Evolutionary conservation across 1,140 invertebrate genomes (phyloP).

Genomic region (Adelges cooleyi): DNA sequence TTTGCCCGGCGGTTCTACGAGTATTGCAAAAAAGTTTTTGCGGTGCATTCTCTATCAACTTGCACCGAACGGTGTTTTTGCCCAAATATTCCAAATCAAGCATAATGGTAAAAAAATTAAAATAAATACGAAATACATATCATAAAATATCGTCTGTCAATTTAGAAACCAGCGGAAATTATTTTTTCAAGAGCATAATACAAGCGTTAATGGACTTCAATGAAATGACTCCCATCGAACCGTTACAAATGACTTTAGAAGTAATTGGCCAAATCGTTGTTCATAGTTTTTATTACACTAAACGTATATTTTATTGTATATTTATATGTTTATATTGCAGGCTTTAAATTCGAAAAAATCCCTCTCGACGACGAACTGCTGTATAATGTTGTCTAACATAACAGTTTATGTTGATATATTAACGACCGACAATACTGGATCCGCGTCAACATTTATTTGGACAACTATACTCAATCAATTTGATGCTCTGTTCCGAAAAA

Average conservation of each 20-base stretch:
- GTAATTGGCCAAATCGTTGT: too few species aligned
- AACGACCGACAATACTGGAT: conserved; percentile 66
- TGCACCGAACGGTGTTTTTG: conserved; percentile 88
- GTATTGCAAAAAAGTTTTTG: conserved; percentile 92
- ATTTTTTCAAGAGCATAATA: conserved; percentile 88
- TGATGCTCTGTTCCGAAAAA: conserved; percentile 72
- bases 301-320: too few species aligned
- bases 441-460: conserved; percentile 56
- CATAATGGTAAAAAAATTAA: conserved; percentile 50
- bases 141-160: conserved; percentile 24
- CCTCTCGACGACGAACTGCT: conserved; percentile 60
- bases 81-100: conserved; percentile 88
- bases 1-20: conserved; percentile 75
- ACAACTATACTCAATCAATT: conserved; percentile 65
- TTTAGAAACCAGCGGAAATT: conserved; percentile 52
- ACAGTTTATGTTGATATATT: conserved; percentile 87
- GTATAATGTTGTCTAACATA: conserved; percentile 73
- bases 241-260: conserved; percentile 82
- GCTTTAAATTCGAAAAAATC: conserved; percentile 79
- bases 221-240: conserved; percentile 88
- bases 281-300: too few species aligned
- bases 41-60: conserved; percentile 92
- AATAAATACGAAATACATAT: background rate
- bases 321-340: conserved; percentile 39
- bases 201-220: conserved; percentile 90